Base-by-base conservation (phyloP, 2,113 vertebrate genomes). In the Corythornis cristatus region DNA sequence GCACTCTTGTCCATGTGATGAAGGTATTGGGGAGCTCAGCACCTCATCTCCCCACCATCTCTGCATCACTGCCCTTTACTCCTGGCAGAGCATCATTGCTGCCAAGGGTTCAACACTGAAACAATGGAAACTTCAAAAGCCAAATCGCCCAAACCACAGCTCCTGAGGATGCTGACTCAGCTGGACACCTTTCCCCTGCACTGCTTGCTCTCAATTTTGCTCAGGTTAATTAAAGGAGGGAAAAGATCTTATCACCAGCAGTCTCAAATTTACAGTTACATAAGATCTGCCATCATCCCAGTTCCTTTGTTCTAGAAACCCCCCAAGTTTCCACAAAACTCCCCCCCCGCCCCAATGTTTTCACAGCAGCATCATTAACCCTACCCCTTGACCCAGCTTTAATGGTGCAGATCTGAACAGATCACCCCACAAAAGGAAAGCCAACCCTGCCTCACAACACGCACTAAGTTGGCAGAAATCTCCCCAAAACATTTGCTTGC, bases 331-430 rank as follows among this genome's bases (percentile, higher is more conserved):
- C 31, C 43, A 42, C 12, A 37, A 61, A 72, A 28, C 6, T 18
- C 37, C 33, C 25, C 26, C 23, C 16, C 48, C 11, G 8, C 37
- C 16, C 33, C 19, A 26, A 7, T 29, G 78, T 81, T 57, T 15
- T 51, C 70, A n/a, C 9, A 1, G 21, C 3, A 1, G 23, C 28
- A 25, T 8, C 8, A 0, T 33, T 50, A 50, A 46, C 17, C 25
- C 64, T 20, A 11, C 3, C 21, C 42, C 22, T 58, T 37, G 2
- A 23, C 35, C 13, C 4, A 0, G 7, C 4, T 42, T 48, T 4
- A 16, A 12, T 0, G 0, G 25, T 42, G 8, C 9, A 0, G 29
- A 33, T 56, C n/a, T 1, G 3, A 2, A 4, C 0, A 4, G 46
- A 65, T 48, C 56, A 23, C 11, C 60, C 64, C 68, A 19, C 7